phyloP scores from a whole-genome alignment of 2,113 vertebrate genomes.

The Passer montanus region DNA sequence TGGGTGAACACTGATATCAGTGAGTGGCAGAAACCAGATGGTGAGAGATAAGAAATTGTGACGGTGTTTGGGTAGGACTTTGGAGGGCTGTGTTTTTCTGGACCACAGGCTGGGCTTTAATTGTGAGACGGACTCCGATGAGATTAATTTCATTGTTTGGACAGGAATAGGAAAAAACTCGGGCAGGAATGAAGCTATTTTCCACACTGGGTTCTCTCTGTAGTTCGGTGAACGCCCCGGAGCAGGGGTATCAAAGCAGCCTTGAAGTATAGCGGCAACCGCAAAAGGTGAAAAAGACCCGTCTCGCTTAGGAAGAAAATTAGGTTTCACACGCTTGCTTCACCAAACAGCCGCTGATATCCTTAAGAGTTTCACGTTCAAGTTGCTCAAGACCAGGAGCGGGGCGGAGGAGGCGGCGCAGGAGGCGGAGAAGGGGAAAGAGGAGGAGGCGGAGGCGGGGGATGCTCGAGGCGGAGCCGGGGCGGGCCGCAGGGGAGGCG shows the following conservation, averaged over 20 bases:
- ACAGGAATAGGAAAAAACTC: background rate
- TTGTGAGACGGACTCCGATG: background rate
- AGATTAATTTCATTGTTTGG: background rate
- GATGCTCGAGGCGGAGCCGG: conserved; percentile 35
- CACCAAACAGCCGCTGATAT: fast-evolving
- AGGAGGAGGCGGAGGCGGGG: background rate
- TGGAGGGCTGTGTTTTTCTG: background rate
- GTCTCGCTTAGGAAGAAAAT: background rate
- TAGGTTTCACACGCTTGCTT: background rate
- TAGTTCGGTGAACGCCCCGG: background rate
- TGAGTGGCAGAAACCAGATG: background rate
- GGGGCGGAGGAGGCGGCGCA: background rate
- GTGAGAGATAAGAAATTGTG: background rate
- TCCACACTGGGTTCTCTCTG: background rate
- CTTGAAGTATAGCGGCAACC: fast-evolving
- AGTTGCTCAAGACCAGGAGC: fast-evolving
- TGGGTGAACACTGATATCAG: background rate
- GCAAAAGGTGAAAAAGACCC: background rate
- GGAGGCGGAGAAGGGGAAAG: background rate
- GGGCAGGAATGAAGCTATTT: background rate
- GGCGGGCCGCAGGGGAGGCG: conserved; percentile 43
- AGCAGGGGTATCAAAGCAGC: background rate
- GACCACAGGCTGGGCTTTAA: background rate
- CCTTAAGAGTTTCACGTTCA: background rate
- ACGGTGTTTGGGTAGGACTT: background rate